phyloP scores from a whole-genome alignment of 2,113 vertebrate species.

The Globicephala melas region DNA sequence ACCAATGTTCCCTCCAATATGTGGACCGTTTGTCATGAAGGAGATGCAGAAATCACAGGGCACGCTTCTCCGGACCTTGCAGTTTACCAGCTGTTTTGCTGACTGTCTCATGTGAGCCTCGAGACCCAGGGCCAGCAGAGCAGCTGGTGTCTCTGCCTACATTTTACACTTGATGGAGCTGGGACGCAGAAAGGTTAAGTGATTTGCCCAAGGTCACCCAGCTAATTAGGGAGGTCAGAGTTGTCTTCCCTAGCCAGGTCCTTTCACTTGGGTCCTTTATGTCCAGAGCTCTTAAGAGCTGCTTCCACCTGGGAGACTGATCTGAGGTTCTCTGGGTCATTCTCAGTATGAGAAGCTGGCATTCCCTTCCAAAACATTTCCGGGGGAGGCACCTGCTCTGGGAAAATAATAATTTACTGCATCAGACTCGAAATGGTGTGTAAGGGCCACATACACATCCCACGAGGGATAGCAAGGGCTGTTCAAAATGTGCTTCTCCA shows the following conservation, averaged over 20 bases:
- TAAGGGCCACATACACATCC: no score
- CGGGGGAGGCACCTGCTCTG: not conserved
- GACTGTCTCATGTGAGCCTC: accelerated
- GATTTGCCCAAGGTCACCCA: not conserved
- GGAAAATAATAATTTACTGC: not conserved
- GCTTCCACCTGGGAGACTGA: no score
- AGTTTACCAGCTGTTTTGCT: not conserved
- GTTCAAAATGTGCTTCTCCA: not conserved
- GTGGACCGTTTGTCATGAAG: accelerated
- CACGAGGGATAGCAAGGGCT: accelerated
- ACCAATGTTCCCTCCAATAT: accelerated
- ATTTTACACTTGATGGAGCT: not conserved
- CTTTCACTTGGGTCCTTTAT: no score
- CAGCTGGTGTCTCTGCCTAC: not conserved
- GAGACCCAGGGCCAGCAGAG: not conserved
- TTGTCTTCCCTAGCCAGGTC: accelerated
- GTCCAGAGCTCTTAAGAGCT: accelerated
- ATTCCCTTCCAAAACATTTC: not conserved
- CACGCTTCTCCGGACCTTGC: accelerated
- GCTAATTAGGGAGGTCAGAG: not conserved
- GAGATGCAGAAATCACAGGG: not conserved
- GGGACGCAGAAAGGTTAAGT: no score
- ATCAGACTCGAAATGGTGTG: not conserved
- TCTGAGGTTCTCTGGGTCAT: not conserved
- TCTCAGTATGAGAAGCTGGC: accelerated